Evolutionary conservation across 2,797 vertebrate species (phyloP).

Genomic region (Propithecus deckenii): DNA sequence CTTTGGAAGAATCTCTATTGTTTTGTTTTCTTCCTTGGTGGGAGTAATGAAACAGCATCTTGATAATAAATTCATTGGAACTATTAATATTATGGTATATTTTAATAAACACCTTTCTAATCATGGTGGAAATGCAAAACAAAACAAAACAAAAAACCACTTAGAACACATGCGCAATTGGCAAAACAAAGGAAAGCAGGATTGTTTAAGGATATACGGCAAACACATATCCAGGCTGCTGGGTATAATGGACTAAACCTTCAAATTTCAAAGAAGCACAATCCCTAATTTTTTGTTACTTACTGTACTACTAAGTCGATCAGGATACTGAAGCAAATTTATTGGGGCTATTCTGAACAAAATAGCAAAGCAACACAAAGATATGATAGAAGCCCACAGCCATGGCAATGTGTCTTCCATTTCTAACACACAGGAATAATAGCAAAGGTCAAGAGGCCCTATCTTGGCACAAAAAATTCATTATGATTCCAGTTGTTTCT

Average conservation of each 20-base stretch:
- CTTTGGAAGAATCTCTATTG: background rate
- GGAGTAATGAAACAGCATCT: background rate
- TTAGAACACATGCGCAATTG: background rate
- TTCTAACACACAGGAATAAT: background rate
- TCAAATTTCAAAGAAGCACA: background rate
- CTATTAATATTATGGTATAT: background rate
- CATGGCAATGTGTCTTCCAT: background rate
- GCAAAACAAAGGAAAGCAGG: background rate
- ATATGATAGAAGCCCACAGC: background rate
- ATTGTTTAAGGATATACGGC: background rate
- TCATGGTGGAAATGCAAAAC: background rate
- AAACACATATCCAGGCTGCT: background rate
- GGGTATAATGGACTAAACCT: background rate
- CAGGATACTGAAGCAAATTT: background rate
- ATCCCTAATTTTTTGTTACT: background rate
- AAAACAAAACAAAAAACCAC: background rate
- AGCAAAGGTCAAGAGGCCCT: background rate
- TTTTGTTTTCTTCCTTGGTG: background rate
- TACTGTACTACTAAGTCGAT: background rate
- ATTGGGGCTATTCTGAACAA: background rate
- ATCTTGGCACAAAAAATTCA: background rate
- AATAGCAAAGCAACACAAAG: background rate
- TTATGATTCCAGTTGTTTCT: background rate
- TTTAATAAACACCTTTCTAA: conserved; percentile 43
- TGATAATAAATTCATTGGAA: background rate